phyloP scores from a whole-genome alignment of 2,113 vertebrate genomes.

The Galbula dea region DNA sequence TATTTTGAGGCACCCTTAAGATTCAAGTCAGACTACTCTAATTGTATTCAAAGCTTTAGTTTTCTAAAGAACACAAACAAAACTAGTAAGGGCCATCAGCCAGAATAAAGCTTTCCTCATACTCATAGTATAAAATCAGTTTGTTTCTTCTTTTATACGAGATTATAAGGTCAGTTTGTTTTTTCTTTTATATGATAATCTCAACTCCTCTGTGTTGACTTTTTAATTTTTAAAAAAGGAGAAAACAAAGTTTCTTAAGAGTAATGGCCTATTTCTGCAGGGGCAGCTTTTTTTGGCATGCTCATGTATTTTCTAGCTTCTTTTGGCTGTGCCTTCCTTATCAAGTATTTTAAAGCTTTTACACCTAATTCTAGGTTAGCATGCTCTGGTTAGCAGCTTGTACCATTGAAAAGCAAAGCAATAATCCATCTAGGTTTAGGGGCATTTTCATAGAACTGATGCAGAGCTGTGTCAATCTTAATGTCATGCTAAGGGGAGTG shows the following conservation, averaged over 20 bases:
- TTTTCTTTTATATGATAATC: slow-evolving; percentile 78
- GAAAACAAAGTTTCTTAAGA: slow-evolving; percentile 47
- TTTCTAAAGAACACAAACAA: slow-evolving; percentile 75
- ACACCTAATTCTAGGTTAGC: slow-evolving; percentile 35
- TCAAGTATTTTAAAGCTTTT: slow-evolving; percentile 49
- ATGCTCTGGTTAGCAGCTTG: slow-evolving; percentile 23
- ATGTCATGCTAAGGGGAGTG: slow-evolving; percentile 54
- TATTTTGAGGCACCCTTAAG: slow-evolving; percentile 71
- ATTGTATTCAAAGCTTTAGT: slow-evolving; percentile 64
- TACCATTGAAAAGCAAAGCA: slow-evolving; percentile 24
- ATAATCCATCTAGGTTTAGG: slow-evolving; percentile 56
- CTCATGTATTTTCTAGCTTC: slow-evolving; percentile 60
- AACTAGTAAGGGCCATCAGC: slow-evolving; percentile 61
- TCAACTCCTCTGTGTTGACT: slow-evolving; percentile 52
- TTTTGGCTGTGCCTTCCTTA: slow-evolving; percentile 44
- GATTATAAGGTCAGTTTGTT: too few species aligned
- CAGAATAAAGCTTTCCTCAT: slow-evolving; percentile 69
- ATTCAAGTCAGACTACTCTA: slow-evolving; percentile 18
- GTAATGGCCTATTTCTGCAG: slow-evolving; percentile 52
- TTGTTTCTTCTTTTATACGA: slow-evolving; percentile 75
- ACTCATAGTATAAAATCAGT: slow-evolving; percentile 19
- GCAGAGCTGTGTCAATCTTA: slow-evolving; percentile 51
- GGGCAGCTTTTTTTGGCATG: slow-evolving; percentile 32
- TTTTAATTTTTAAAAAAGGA: slow-evolving; percentile 43
- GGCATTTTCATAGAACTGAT: slow-evolving; percentile 46